These are phyloP conservation scores for Pantherophis alleghaniensis DNA, from an alignment of 2,797 vertebrate species.

Conservation along the genomic window DNA sequence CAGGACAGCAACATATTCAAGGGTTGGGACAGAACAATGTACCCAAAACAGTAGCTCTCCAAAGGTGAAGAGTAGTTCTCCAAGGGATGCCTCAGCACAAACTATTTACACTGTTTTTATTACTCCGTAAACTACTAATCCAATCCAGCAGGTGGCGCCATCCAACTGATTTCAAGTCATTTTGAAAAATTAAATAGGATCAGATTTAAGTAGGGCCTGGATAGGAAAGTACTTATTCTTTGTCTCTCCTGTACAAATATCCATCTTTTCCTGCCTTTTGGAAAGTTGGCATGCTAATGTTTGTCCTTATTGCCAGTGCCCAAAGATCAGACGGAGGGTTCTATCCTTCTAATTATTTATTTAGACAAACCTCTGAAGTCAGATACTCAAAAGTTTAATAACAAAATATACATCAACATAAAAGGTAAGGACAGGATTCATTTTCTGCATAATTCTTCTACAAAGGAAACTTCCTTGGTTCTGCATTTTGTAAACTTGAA, in stretches of 20 bases:
- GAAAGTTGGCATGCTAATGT: not conserved
- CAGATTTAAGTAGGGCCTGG: not conserved
- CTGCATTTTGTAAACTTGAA: not conserved
- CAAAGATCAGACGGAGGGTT: not conserved
- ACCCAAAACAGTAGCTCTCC: not conserved
- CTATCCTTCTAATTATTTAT: not conserved
- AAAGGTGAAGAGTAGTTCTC: not conserved
- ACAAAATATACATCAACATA: not conserved
- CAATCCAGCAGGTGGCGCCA: not conserved
- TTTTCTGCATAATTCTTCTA: not conserved
- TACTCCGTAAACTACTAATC: not conserved
- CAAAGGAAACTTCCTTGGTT: not conserved
- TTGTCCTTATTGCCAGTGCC: not conserved
- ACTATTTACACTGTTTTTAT: not conserved
- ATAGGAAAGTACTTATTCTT: not conserved
- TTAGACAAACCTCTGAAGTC: not conserved
- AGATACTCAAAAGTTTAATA: not conserved
- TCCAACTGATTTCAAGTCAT: not conserved
- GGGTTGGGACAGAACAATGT: not conserved
- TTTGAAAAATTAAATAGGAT: not conserved
- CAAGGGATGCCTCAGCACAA: not conserved
- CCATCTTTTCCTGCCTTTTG: not conserved
- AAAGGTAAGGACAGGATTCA: not conserved
- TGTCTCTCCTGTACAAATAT: not conserved
- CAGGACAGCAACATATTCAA: not conserved